phyloP scores from a whole-genome alignment of 2,113 vertebrate genomes.

The Oreochromis tanganicae region DNA sequence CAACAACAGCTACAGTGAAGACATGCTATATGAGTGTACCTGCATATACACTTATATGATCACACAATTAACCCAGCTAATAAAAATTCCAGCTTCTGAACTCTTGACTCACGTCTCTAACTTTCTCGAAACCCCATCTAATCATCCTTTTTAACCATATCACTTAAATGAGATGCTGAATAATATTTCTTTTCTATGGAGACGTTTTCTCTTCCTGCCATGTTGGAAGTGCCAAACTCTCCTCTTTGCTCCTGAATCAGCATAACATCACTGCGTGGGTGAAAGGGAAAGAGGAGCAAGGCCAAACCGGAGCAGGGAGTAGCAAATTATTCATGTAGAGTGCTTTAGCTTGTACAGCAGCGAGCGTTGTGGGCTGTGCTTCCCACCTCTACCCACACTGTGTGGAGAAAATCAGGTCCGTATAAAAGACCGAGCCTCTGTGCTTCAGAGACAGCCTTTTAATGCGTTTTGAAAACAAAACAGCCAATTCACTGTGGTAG shows the following conservation, averaged over 20 bases:
- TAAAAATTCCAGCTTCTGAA: neutral
- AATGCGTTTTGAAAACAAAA: constrained; percentile 17
- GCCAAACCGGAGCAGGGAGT: constrained; percentile 46
- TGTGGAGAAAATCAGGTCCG: constrained; percentile 20
- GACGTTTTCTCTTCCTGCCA: constrained; percentile 21
- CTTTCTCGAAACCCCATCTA: neutral
- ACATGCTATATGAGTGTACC: neutral
- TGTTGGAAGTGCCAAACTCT: constrained; percentile 31
- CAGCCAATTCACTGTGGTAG: neutral
- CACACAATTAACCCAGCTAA: neutral
- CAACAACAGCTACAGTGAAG: neutral
- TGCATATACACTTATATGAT: neutral
- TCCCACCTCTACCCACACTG: constrained; percentile 47
- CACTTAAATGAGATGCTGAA: neutral
- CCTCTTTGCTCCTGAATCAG: constrained; percentile 49
- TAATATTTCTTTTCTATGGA: neutral
- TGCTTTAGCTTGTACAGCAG: constrained; percentile 50
- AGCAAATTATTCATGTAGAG: constrained; percentile 66
- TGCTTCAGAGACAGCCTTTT: constrained; percentile 6
- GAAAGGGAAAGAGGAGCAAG: constrained; percentile 36
- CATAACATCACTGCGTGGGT: constrained; percentile 47
- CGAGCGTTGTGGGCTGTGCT: constrained; percentile 23
- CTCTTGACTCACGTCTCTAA: neutral
- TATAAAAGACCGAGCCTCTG: constrained; percentile 12
- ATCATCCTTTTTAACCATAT: neutral